Conservation (phyloP, 64 coral and sea anemone species). For the Trachythela sp. region DNA sequence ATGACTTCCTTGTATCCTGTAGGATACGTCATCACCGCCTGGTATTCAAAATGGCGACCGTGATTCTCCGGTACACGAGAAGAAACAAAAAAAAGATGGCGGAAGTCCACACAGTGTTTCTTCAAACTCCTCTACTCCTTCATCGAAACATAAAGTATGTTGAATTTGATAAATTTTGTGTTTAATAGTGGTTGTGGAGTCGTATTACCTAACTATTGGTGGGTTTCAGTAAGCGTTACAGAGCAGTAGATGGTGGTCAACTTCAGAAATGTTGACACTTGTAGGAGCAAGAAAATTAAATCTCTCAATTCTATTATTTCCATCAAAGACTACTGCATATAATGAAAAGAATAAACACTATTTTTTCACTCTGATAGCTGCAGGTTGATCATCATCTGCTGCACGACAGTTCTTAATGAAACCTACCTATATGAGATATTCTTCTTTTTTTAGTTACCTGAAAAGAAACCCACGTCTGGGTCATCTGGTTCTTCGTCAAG, state of each 20-base stretch:
- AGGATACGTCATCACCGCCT: slow-evolving; percentile 82
- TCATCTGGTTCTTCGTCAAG: not conserved
- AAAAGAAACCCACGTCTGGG: not conserved
- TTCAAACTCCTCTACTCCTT: slow-evolving; percentile 87
- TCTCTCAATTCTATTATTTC: too few relatives aligned
- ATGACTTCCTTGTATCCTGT: not conserved
- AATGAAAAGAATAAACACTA: too few relatives aligned
- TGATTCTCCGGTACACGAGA: slow-evolving; percentile 75
- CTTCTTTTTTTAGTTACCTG: not conserved
- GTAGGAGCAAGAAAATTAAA: too few relatives aligned
- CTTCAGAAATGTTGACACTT: too few relatives aligned
- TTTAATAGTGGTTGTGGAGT: not conserved
- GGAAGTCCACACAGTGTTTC: slow-evolving; percentile 74
- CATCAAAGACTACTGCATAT: too few relatives aligned
- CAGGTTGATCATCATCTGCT: too few relatives aligned
- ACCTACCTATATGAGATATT: not conserved
- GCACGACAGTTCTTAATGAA: too few relatives aligned
- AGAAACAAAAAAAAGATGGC: slow-evolving; percentile 87
- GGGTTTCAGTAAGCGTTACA: too few relatives aligned
- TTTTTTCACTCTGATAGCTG: too few relatives aligned
- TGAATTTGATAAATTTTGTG: not conserved
- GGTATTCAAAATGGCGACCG: slow-evolving; percentile 88
- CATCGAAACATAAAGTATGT: slow-evolving; percentile 66
- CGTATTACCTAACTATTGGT: not conserved
- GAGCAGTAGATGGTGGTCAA: too few relatives aligned